Base-by-base conservation (phyloP, 1,140 invertebrate genomes). In the Hermatobates lingyangjiaoensis region DNA sequence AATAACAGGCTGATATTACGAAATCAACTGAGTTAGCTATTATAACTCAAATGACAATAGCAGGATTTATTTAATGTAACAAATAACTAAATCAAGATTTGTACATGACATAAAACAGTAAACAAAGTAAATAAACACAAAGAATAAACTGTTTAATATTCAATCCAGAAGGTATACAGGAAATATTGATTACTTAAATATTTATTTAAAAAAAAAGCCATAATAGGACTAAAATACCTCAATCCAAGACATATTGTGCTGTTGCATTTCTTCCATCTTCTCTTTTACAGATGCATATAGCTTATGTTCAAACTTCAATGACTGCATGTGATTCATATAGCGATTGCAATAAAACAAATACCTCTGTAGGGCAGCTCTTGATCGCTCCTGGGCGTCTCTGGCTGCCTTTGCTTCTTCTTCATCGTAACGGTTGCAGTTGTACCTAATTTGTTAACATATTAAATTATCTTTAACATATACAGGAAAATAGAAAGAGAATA, bases 201-300 rank as follows among this genome's bases (percentile, higher is more conserved):
- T n/a, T n/a, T n/a, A n/a, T n/a, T n/a, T n/a, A 34, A 34, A 7
- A 34, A 34, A 34, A 34, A 34, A 34, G 7, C 7, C 15, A 34
- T 15, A 34, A 34, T 34, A 34, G 15, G 15, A 34, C 15, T 34
- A 72, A 65, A 72, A 66, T 60, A 92, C 89, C 77, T 98, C 95
- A 62, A 98, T 98, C 94, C 94, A 98, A 45, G 91, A 95, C 93
- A 98, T 97, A 64, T 95, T 95, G 65, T 96, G 91, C 61, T 96
- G 91, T 63, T 97, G 92, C 93, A 98, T 97, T 70, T 97, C 93
- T 66, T 97, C 93, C 93, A 98, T 98, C 71, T 98, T 98, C 61
- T 88, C 82, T 66, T 94, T 91, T 12, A 97, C 86, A 47, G 83
- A 84, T 3, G 86, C 84, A 67, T 93, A 93, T 20, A 93, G 71